Base-by-base conservation (phyloP, 35 echinoderm and acorn worm genomes). In the Apostichopus japonicus region DNA sequence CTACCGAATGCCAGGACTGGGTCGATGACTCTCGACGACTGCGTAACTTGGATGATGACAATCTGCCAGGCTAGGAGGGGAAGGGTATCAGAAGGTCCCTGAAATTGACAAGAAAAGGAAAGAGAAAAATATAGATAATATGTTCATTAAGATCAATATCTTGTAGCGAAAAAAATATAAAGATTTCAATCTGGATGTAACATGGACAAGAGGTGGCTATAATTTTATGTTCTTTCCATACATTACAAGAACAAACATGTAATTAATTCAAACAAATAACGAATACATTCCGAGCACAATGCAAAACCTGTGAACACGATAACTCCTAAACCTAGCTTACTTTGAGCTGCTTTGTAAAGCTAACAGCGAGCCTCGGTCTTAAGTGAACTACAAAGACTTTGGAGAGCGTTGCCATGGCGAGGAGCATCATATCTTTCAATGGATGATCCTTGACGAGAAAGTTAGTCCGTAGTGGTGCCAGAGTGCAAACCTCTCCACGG, bases 31-130 rank as follows among this genome's bases (percentile, higher is more conserved):
- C 94, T 96, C 10, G 93, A 80, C 15, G 93, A 87, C 59, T 99
- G 90, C 23, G 95, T 95, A 19, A 93, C 93, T 78, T 99, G 97
- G 33, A 99, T 99, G 92, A 99, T 93, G 78, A 96, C 97, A 91
- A 99, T 96, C 93, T 99, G 97, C 97, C 97, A 99, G 13, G 97
- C 95, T 57, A 99, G 88, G 6, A 99, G 83, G 24, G 97, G 97
- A 14, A 99, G 61, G 56, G 97, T 96, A 59, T 77, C 79, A 8
- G 95, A 77, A 88, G 96, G 95, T 90, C 97, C 97, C 97, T 99
- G 88, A 51, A 83, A 61, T 61, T 61, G 13, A 8, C 8, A 75
- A 55, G 65, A 44, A 94, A 84, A 24, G 89, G 9, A 86, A 78
- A 19, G 51, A 25, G 80, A 23, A 14, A 81, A 13, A 77, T 44